Conservation (phyloP, 2,797 vertebrate genomes). For the Pseudocheirus occidentalis region DNA sequence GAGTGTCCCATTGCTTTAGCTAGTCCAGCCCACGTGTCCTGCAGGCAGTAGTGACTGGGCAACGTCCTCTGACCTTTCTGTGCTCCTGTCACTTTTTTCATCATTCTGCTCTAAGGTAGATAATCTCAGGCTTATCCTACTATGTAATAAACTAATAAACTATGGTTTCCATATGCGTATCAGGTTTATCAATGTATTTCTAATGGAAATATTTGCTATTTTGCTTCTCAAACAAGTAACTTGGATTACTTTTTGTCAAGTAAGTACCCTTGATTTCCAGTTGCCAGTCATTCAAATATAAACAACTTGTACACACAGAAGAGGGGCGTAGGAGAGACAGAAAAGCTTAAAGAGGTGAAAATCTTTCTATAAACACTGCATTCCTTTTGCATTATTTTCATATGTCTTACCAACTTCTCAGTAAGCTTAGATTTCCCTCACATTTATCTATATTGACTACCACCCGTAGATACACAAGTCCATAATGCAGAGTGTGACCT, state of each 20-base stretch:
- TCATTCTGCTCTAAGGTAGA: not conserved
- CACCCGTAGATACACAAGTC: conserved; percentile 74
- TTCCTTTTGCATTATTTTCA: conserved; percentile 54
- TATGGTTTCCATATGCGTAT: conserved; percentile 49
- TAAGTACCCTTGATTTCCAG: conserved; percentile 55
- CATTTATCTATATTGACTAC: conserved; percentile 76
- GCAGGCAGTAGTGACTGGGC: not conserved
- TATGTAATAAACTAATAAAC: conserved; percentile 32
- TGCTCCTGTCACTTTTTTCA: not conserved
- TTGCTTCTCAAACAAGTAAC: conserved; percentile 63
- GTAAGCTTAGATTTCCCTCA: conserved; percentile 69
- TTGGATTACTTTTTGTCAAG: conserved; percentile 65
- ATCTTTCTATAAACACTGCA: conserved; percentile 57
- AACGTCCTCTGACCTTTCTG: not conserved
- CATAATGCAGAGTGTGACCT: conserved; percentile 66
- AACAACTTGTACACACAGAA: conserved; percentile 66
- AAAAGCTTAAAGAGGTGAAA: conserved; percentile 66
- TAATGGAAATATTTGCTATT: conserved; percentile 53
- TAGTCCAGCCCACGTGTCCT: too few relatives aligned
- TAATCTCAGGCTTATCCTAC: not conserved
- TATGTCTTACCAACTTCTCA: conserved; percentile 60
- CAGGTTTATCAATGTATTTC: conserved; percentile 57
- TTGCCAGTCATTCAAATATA: conserved; percentile 24
- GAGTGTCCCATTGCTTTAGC: not conserved
- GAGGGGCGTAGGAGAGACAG: conserved; percentile 61